Conservation (phyloP, 1,140 invertebrate species). For the Anastrepha obliqua region DNA sequence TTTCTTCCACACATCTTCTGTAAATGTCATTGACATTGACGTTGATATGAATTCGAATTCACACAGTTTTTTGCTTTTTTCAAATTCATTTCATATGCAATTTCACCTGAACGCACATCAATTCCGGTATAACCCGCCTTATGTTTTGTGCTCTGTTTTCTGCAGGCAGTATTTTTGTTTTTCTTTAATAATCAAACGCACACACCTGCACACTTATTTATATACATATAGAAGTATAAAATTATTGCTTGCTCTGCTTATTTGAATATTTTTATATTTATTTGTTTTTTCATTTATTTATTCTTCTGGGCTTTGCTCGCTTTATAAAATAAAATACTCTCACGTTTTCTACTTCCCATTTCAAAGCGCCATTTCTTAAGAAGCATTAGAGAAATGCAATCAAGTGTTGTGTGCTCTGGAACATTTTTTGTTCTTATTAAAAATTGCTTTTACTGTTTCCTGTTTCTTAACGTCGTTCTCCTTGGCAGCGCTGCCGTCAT, state of each 20-base stretch:
- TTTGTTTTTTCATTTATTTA: not conserved
- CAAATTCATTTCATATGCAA: not conserved
- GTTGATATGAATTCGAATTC: not conserved
- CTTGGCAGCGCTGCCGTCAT: too few species aligned
- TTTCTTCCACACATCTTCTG: not conserved
- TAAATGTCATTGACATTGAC: not conserved
- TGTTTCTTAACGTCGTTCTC: not conserved
- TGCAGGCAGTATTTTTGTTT: not conserved
- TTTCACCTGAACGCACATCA: not conserved
- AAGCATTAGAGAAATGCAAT: not conserved
- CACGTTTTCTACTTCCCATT: not conserved
- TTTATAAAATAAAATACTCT: not conserved
- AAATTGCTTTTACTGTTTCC: not conserved
- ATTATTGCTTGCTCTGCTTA: too few species aligned
- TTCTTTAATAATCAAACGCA: too few species aligned
- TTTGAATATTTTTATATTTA: not conserved
- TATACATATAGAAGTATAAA: too few species aligned
- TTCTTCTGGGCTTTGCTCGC: not conserved
- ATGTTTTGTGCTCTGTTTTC: not conserved
- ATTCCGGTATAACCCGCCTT: not conserved
- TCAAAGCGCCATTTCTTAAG: not conserved
- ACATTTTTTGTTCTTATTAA: slow-evolving; percentile 2
- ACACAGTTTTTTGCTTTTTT: not conserved
- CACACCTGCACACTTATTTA: too few species aligned
- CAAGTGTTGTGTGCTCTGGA: slow-evolving; percentile 4